Evolutionary conservation across 2,888 invertebrate genomes (phyloP).

Genomic region (Perdita meconis): DNA sequence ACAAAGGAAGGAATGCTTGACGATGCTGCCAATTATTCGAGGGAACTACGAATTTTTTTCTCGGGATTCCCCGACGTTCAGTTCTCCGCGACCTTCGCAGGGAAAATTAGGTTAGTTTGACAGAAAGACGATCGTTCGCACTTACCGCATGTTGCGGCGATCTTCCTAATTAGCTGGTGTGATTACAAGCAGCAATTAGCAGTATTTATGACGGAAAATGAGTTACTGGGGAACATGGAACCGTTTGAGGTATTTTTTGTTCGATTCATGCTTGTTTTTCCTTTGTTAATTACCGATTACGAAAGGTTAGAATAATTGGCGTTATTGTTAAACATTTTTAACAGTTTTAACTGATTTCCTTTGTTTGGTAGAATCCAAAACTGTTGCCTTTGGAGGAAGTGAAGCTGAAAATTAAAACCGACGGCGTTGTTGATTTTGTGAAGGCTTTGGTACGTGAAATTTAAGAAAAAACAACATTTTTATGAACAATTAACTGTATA

Average conservation of each 20-base stretch:
- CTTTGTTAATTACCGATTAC: background rate
- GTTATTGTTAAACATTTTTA: slow-evolving; percentile 15
- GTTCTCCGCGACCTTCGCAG: background rate
- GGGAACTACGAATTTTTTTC: background rate
- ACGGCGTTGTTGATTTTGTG: slow-evolving; percentile 86
- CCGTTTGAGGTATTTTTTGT: slow-evolving; percentile 64
- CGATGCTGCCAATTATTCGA: background rate
- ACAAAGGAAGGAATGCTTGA: background rate
- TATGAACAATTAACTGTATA: too few relatives aligned
- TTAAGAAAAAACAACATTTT: too few relatives aligned
- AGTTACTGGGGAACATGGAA: slow-evolving; percentile 52
- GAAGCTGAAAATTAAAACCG: slow-evolving; percentile 84
- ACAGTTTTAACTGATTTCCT: too few relatives aligned
- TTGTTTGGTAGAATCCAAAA: slow-evolving; percentile 76
- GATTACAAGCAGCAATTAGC: background rate
- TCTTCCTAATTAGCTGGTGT: background rate
- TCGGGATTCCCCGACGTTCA: slow-evolving; percentile 1
- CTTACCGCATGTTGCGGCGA: slow-evolving; percentile 5
- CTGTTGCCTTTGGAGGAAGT: slow-evolving; percentile 81
- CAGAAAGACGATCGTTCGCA: slow-evolving; percentile 4
- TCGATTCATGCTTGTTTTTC: slow-evolving; percentile 2
- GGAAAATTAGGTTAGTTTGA: slow-evolving; percentile 10
- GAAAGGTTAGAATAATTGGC: slow-evolving; percentile 24
- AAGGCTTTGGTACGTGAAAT: slow-evolving; percentile 87
- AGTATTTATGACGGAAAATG: slow-evolving; percentile 68